Evolutionary conservation across 1,140 invertebrate species (phyloP), one percentile per base, ranked within the genome.

Genomic region (Procambarus virginalis): DNA sequence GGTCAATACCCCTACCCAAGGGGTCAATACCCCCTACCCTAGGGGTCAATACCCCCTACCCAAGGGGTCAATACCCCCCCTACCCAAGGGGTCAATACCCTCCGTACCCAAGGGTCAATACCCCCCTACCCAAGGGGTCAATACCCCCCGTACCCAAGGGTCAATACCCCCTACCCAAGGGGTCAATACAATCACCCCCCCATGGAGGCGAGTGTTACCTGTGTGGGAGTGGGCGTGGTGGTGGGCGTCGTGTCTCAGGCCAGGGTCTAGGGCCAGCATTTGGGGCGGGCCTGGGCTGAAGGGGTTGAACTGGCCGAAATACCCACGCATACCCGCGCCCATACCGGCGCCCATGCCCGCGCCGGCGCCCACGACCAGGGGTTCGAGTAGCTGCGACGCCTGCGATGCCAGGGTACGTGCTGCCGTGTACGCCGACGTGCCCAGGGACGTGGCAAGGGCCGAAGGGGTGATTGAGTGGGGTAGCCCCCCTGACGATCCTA

Each of bases 211-310:
- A 0, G 45, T 2, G 80, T 90, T 86, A 91, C 90, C 90, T 91
- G 90, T 4, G 79, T 91, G 90, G 75, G 70, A 49, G 84, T 84
- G 83, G 70, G 48, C 20, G 90, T 89, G 85, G 84, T 86, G 64
- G 89, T 87, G 81, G 91, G 85, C n/a, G 86, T 89, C 84, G 68
- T 86, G 87, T 20, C 87, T 77, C 34, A 84, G 77, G 68, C 49
- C 80, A 12, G 82, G 86, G 78, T 92, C 92, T 60, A 92, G 91
- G 48, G 92, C 91, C 49, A 92, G 90, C 75, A 91, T 90, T 75
- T 92, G 92, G 45, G 87, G 86, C 22, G 92, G 80, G 34, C 85
- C 73, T 9, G 76, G 91, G 64, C 84, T 92, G 86, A 91, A 91
- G 22, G 84, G 91, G 76, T 87, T 91, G 55, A 86, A 91, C 82